Percentiles rank a stretch among this genome's conserved stretches.
Evolutionary conservation across 2,113 vertebrate genomes (phyloP).

Genomic region (Sterna hirundo): DNA sequence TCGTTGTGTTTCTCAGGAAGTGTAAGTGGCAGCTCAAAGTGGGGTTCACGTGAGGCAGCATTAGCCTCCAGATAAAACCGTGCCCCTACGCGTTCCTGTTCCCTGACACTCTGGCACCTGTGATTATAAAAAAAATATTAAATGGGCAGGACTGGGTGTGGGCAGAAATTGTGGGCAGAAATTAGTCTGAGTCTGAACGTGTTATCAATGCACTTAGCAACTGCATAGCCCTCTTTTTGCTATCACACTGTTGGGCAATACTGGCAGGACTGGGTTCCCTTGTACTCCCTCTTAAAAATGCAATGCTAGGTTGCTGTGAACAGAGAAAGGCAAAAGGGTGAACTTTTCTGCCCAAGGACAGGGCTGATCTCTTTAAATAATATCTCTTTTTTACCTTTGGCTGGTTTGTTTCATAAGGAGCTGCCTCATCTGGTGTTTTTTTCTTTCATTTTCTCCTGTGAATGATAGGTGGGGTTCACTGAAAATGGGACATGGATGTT

Average conservation of each 20-base stretch:
- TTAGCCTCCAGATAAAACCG: background rate
- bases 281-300: background rate
- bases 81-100: background rate
- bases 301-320: background rate
- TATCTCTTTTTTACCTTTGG: background rate
- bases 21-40: background rate
- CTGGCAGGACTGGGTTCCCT: background rate
- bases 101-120: background rate
- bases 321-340: background rate
- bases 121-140: background rate
- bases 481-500: background rate
- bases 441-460: background rate
- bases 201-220: background rate
- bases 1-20: background rate
- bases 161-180: background rate
- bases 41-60: background rate
- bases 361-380: background rate
- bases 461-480: background rate
- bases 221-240: background rate
- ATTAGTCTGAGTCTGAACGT: background rate
- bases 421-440: background rate
- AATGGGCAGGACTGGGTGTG: background rate
- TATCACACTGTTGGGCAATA: accelerated
- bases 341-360: background rate
- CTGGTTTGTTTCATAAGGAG: background rate